Base-by-base conservation (phyloP, 2,113 vertebrate species). In the Tapirus terrestris region DNA sequence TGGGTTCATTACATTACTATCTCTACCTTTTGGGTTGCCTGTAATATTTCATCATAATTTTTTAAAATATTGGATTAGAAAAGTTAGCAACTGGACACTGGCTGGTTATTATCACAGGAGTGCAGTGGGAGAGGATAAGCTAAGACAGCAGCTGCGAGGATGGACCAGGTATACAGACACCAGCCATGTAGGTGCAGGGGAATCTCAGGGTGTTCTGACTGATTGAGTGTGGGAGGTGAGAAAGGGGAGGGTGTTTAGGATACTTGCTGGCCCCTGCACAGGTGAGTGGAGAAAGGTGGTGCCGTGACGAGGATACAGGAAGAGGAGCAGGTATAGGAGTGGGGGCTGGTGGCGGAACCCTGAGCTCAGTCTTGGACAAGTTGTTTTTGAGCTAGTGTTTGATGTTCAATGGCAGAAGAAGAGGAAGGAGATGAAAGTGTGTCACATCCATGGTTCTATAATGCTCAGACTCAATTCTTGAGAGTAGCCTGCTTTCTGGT, bases 161-260 rank as follows among this genome's bases (percentile, higher is more conserved):
- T 21, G 43, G 29, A 48, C 63, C 1, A 36, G 60, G 39, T 27
- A 4, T 31, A 27, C 0, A 2, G 23, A 21, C 11, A 6, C 63
- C 43, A 16, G 39, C 14, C 18, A 11, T 8, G 2, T 39, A 2
- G 5, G 58, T 27, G 7, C 2, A 0, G 29, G 43, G 29, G 3
- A 4, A 5, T 13, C 65, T 60, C 25, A 0, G 58, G 36, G 20
- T 45, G 23, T 48, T 16, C 1, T 7, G 18, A 25, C 27, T 10
- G 31, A 58, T 2, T 23, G n/a, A 4, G 20, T 17, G 8, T 4
- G 51, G 60, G 48, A 36, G 17, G 27, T 14, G 60, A 75, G n/a
- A 33, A 43, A 31, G 27, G 20, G 45, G 61, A 60, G 76, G 10
- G 27, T 14, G 4, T 68, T n/a, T 3, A 18, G 56, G 43, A 45